A percentile compares a stretch with the other conserved stretches of the same genome.
These are phyloP conservation scores for Oligia latruncula DNA, from an alignment of 2,888 invertebrate genomes.

Conservation along the genomic window DNA sequence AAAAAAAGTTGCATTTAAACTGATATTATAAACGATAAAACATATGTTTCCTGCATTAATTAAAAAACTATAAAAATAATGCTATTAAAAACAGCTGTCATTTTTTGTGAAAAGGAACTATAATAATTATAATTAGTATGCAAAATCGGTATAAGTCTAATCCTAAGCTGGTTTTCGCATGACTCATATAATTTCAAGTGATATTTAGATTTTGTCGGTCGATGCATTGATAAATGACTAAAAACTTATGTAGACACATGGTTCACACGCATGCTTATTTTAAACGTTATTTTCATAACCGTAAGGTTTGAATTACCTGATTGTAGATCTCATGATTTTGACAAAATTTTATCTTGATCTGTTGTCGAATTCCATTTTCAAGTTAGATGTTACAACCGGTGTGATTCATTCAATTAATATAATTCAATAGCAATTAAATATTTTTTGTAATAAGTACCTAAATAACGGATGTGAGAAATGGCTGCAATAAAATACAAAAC, in stretches of 20 bases:
- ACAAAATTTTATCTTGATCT: constrained; percentile 54
- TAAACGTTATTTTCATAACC: constrained; percentile 4
- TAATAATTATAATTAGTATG: constrained; percentile 64
- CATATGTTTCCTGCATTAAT: constrained; percentile 47
- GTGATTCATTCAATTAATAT: constrained; percentile 55
- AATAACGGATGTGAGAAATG: constrained; percentile 46
- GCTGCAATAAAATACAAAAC: constrained; percentile 28
- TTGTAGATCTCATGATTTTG: constrained; percentile 31
- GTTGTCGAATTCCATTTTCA: constrained; percentile 45
- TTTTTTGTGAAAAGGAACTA: constrained; percentile 65
- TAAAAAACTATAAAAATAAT: constrained; percentile 56
- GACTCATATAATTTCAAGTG: constrained; percentile 61
- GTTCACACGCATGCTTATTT: constrained; percentile 41
- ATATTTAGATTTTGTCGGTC: constrained; percentile 66
- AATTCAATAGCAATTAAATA: constrained; percentile 44
- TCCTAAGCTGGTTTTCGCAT: constrained; percentile 56
- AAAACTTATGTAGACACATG: constrained; percentile 45
- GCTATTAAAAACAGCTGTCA: constrained; percentile 66
- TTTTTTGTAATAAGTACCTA: constrained; percentile 22
- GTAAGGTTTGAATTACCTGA: constrained; percentile 22
- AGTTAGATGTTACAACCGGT: constrained; percentile 50
- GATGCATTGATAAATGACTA: constrained; percentile 63
- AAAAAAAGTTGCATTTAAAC: background rate
- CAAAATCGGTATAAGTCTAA: constrained; percentile 50
- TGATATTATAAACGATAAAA: constrained; percentile 28